Base-by-base conservation (phyloP, 2,797 vertebrate genomes). In the Lindbergichthys nudifrons region DNA sequence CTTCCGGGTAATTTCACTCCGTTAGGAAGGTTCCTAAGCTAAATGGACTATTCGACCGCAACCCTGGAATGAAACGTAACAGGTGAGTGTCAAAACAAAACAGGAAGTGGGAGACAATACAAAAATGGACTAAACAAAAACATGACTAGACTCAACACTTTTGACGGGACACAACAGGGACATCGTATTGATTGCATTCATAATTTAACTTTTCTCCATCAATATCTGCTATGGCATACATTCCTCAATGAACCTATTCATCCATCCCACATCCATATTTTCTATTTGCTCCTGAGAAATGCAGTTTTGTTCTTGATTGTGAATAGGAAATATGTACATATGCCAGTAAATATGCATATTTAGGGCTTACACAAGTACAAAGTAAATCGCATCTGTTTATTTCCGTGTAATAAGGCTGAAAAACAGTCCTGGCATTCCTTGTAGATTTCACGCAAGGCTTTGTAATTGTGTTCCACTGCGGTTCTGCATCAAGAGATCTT, bases 391-490 rank as follows among this genome's bases (percentile, higher is more conserved):
- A 50, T 64, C 16, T 42, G 2, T 70, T 26, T 23, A 18, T 65
- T 61, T 64, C n/a, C 46, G 30, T 56, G 53, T 54, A 71, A 79
- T 71, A 50, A 51, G 18, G 57, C 41, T 47, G 7, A n/a, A 69
- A 69, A 65, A 53, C 30, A 52, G n/a, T 61, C 18, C 3, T 47
- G n/a, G 13, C 26, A 61, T 65, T 77, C 41, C 43, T 57, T 43
- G 41, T 42, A 66, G 46, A 73, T 76, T 65, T 50, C 54, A 65
- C 8, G 7, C 39, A 70, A 62, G 54, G 12, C 10, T 19, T 57
- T 71, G 58, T 65, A 59, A 78, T 75, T 56, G 19, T 19, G 62
- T 80, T 80, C 45, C 50, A 69, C 56, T 66, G 43, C 0, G 3
- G 14, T 59, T 60, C 39, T 52, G 47, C 60, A 67, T 72, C 21